A percentile compares a stretch with the other conserved stretches of the same genome.
These are phyloP conservation scores for Drosophila peninsularis DNA, from an alignment of 2,888 invertebrate genomes.

Conservation along the genomic window DNA sequence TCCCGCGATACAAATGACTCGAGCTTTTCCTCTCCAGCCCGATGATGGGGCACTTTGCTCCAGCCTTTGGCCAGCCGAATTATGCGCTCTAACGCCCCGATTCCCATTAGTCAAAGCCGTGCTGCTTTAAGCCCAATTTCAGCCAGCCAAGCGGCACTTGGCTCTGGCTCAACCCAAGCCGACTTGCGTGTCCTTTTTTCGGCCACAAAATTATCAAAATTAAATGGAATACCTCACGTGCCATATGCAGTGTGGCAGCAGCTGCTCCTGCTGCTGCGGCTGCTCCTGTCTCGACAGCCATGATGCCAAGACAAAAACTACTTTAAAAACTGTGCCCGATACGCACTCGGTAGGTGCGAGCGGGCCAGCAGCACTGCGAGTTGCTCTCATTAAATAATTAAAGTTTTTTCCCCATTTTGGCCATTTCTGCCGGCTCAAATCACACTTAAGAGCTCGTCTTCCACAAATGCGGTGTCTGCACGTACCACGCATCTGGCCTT, in stretches of 20 bases:
- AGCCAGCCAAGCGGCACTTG: slow-evolving; percentile 29
- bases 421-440: slow-evolving; percentile 45
- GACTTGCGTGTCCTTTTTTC: slow-evolving; percentile 55
- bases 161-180: slow-evolving; percentile 52
- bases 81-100: slow-evolving; percentile 72
- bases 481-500: slow-evolving; percentile 30
- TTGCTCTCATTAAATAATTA: slow-evolving; percentile 69
- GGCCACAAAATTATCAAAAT: slow-evolving; percentile 60
- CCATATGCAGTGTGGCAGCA: slow-evolving; percentile 73
- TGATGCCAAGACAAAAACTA: slow-evolving; percentile 37
- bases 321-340: slow-evolving; percentile 16
- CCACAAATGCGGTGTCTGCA: slow-evolving; percentile 18
- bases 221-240: slow-evolving; percentile 73
- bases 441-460: slow-evolving; percentile 42
- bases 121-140: slow-evolving; percentile 64
- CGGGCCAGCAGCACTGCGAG: slow-evolving; percentile 10
- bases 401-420: slow-evolving; percentile 46
- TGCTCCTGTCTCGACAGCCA: slow-evolving; percentile 37
- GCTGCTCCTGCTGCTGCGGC: slow-evolving; percentile 16
- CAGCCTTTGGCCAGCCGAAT: slow-evolving; percentile 47
- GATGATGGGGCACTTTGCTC: slow-evolving; percentile 60
- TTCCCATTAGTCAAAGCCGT: slow-evolving; percentile 69
- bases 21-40: slow-evolving; percentile 52
- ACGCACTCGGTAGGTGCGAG: slow-evolving; percentile 2
- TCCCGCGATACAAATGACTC: slow-evolving; percentile 75